phyloP scores from a whole-genome alignment of 1,140 invertebrate species.

The Sinella curviseta region DNA sequence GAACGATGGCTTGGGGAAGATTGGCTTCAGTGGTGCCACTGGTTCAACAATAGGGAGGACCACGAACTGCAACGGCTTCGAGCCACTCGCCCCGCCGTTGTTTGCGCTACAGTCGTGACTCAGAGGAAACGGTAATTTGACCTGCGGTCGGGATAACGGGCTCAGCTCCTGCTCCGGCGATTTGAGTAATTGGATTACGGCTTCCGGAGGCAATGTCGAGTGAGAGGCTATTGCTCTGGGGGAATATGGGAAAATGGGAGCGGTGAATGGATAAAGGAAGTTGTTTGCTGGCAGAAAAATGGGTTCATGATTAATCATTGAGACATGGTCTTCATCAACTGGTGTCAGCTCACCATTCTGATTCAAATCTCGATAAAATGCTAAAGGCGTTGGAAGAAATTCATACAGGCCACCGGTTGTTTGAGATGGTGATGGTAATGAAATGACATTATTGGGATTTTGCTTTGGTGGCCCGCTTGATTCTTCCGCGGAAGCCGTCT shows the following conservation, averaged over 20 bases:
- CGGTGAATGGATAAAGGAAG: not conserved
- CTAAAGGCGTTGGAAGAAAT: no score
- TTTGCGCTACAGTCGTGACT: not conserved
- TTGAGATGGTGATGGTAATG: no score
- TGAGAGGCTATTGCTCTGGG: not conserved
- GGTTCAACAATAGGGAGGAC: constrained; percentile 14
- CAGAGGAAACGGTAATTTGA: constrained; percentile 17
- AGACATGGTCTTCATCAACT: no score
- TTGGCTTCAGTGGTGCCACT: constrained; percentile 2
- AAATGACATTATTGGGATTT: no score
- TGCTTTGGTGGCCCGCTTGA: no score
- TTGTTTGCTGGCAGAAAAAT: not conserved
- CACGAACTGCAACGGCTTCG: constrained; percentile 7
- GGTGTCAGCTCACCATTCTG: no score
- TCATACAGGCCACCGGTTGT: no score
- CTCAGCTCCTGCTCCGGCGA: constrained; percentile 3
- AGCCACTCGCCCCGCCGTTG: not conserved
- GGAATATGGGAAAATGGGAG: not conserved
- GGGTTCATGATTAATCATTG: not conserved
- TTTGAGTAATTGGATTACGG: constrained; percentile 1
- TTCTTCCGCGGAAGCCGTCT: no score
- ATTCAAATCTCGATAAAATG: no score
- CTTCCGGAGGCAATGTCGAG: not conserved
- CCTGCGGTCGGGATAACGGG: not conserved
- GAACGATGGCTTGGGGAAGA: not conserved